Conservation (phyloP, 2,797 vertebrate species). For the Cossypha dichroa region DNA sequence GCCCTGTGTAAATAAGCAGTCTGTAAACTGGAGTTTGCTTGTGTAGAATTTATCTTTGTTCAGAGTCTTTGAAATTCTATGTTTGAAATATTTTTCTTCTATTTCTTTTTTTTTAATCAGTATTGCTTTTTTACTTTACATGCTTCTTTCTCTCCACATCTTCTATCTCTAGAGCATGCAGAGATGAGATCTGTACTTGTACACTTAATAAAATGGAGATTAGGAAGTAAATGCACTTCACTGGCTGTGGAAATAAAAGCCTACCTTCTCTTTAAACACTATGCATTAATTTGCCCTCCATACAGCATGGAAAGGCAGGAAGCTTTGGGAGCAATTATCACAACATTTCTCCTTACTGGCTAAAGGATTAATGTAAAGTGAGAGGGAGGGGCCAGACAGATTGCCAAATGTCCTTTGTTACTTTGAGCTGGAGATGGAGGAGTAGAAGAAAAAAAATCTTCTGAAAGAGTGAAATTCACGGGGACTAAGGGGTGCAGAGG, state of each 20-base stretch:
- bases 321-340: neutral
- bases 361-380: neutral
- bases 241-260: neutral
- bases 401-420: neutral
- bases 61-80: neutral
- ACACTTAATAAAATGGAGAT: neutral
- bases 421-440: neutral
- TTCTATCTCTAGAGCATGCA: neutral
- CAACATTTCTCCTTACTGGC: neutral
- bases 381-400: neutral
- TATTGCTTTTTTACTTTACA: neutral
- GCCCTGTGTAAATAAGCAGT: neutral
- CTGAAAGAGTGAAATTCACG: neutral
- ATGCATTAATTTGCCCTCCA: neutral
- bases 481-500: neutral
- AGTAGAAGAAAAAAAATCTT: neutral
- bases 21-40: conserved; percentile 13
- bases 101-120: neutral
- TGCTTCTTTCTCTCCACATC: neutral
- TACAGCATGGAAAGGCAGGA: neutral
- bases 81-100: too few relatives aligned
- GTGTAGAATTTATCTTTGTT: conserved; percentile 7
- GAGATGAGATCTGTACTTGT: neutral
- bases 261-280: neutral
- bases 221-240: neutral